Conservation (phyloP, 2,113 vertebrate species). For the Myrmophylax atrothorax region DNA sequence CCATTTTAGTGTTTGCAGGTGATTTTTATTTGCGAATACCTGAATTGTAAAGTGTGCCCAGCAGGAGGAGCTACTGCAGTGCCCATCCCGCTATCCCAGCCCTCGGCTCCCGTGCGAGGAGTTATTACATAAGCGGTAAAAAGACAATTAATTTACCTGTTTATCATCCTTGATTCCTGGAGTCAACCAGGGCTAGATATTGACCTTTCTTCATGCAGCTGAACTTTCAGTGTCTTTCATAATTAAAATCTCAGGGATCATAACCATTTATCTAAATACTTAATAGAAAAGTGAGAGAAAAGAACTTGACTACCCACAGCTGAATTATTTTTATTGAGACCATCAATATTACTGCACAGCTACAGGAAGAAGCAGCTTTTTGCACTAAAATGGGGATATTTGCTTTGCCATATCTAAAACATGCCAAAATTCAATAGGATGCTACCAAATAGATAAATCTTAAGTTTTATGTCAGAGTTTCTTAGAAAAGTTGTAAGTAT, state of each 20-base stretch:
- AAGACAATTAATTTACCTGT: not conserved
- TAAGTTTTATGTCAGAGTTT: not conserved
- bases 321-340: not conserved
- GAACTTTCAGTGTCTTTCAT: slow-evolving; percentile 59
- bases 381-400: not conserved
- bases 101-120: not conserved
- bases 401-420: not conserved
- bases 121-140: not conserved
- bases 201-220: slow-evolving; percentile 28
- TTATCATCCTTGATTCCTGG: not conserved
- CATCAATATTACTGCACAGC: not conserved
- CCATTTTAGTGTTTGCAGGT: not conserved
- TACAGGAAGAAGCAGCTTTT: not conserved
- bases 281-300: not conserved
- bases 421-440: not conserved
- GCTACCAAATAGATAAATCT: not conserved
- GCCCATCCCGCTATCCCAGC: not conserved
- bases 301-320: not conserved
- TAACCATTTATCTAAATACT: not conserved
- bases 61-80: slow-evolving; percentile 70
- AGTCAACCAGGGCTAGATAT: not conserved
- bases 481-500: not conserved
- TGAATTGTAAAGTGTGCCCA: not conserved
- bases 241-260: slow-evolving; percentile 1
- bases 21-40: not conserved